These are phyloP conservation scores for Gryllus longicercus DNA, from an alignment of 2,888 invertebrate species.

Conservation along the genomic window DNA sequence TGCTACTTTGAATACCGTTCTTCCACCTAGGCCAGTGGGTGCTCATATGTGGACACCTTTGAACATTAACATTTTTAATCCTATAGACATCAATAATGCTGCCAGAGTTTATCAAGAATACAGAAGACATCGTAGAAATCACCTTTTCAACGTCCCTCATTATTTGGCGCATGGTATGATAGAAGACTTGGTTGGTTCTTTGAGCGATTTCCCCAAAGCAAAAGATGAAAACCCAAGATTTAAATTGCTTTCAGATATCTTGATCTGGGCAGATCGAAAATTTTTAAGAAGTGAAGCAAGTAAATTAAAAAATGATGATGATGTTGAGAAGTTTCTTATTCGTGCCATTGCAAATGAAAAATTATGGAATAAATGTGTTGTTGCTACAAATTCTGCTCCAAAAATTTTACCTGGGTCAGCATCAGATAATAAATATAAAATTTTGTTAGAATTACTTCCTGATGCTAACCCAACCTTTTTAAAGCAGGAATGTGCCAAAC, in stretches of 20 bases:
- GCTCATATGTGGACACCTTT: too few species aligned
- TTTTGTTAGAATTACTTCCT: neutral
- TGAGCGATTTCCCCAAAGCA: neutral
- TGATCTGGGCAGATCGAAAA: neutral
- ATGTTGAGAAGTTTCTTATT: neutral
- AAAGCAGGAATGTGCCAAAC: neutral
- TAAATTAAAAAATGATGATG: neutral
- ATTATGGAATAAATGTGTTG: neutral
- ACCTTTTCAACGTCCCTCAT: too few species aligned
- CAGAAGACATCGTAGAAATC: too few species aligned
- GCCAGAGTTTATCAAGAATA: too few species aligned
- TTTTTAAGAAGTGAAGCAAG: neutral
- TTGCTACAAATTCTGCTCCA: neutral
- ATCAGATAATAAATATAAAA: neutral
- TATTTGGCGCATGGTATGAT: too few species aligned
- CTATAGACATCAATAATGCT: too few species aligned
- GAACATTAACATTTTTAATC: too few species aligned
- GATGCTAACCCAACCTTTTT: neutral
- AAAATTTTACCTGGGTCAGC: neutral
- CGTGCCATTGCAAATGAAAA: slow-evolving; percentile 1
- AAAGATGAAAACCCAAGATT: neutral
- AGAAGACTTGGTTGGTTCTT: too few species aligned
- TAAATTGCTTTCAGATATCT: neutral
- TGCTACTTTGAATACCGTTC: too few species aligned
- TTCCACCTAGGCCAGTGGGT: too few species aligned